phyloP scores from a whole-genome alignment of 2,797 vertebrate genomes.

The Odontamblyopus rebecca region DNA sequence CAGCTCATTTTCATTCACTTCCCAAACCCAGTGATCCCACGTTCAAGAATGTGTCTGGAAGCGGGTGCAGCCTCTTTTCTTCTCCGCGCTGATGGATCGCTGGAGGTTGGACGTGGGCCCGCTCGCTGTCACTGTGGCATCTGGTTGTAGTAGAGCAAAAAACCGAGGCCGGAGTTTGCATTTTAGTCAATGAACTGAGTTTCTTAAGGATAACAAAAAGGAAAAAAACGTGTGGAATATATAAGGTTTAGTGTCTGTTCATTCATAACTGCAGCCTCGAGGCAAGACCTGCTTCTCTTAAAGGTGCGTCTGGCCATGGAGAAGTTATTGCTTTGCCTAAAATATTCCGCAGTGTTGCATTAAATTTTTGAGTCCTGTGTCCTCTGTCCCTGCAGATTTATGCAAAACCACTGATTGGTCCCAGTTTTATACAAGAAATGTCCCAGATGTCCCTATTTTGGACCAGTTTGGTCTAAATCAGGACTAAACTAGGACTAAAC shows the following conservation, averaged over 20 bases:
- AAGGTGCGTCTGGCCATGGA: too few relatives aligned
- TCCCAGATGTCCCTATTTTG: too few relatives aligned
- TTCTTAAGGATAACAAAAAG: not conserved
- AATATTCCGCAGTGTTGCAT: too few relatives aligned
- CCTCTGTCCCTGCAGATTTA: too few relatives aligned
- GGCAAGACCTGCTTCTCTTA: not conserved
- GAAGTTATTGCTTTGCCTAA: too few relatives aligned
- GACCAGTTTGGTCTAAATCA: too few relatives aligned
- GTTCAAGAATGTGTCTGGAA: conserved; percentile 7
- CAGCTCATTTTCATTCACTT: not conserved
- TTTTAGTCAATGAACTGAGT: not conserved
- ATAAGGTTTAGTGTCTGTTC: not conserved
- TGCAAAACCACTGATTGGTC: too few relatives aligned
- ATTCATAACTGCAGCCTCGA: not conserved
- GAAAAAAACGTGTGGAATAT: not conserved
- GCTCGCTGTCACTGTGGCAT: conserved; percentile 4
- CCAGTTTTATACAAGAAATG: too few relatives aligned
- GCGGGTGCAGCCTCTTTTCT: conserved; percentile 5
- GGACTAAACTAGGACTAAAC: too few relatives aligned
- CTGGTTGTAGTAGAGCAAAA: conserved; percentile 13
- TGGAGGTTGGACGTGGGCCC: conserved; percentile 3
- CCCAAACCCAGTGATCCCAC: not conserved
- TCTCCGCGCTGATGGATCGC: not conserved
- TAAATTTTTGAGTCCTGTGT: too few relatives aligned
- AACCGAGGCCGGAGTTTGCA: not conserved